phyloP scores from a whole-genome alignment of 2,113 vertebrate genomes.

The Sinocyclocheilus anshuiensis region DNA sequence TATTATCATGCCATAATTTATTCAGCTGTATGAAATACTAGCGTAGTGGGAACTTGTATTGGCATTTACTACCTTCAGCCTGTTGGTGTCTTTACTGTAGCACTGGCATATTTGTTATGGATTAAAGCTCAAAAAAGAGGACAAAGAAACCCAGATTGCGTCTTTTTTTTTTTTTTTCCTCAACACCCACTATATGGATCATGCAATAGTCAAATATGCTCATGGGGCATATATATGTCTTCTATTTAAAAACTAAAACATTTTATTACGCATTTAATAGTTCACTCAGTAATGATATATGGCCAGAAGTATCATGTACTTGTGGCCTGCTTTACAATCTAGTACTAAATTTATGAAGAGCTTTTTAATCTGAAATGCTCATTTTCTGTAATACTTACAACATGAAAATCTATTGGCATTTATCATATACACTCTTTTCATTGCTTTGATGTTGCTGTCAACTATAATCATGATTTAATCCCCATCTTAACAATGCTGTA shows the following conservation, averaged over 20 bases:
- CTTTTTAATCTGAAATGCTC: slow-evolving; percentile 44
- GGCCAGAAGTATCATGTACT: not conserved
- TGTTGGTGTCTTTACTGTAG: slow-evolving; percentile 93
- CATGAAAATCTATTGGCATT: slow-evolving; percentile 49
- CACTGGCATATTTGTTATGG: slow-evolving; percentile 91
- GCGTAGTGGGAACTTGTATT: slow-evolving; percentile 88
- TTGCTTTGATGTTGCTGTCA: slow-evolving; percentile 54
- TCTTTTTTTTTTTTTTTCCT: slow-evolving; percentile 38
- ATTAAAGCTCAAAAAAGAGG: slow-evolving; percentile 83
- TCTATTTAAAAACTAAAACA: not conserved
- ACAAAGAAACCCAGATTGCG: slow-evolving; percentile 48
- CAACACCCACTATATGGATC: slow-evolving; percentile 5
- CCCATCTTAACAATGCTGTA: slow-evolving; percentile 59
- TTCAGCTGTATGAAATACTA: slow-evolving; percentile 95
- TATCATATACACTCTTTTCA: slow-evolving; percentile 43
- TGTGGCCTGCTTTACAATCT: not conserved
- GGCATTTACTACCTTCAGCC: slow-evolving; percentile 92
- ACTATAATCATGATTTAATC: slow-evolving; percentile 60
- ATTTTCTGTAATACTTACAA: slow-evolving; percentile 41
- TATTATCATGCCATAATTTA: slow-evolving; percentile 95
- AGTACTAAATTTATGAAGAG: not conserved
- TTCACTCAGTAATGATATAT: not conserved
- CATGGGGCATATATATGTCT: not conserved
- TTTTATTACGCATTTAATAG: slow-evolving; percentile 9
- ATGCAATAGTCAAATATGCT: not conserved